Evolutionary conservation across 2,113 vertebrate genomes (phyloP).

Genomic region (Cyanoliseus patagonus): DNA sequence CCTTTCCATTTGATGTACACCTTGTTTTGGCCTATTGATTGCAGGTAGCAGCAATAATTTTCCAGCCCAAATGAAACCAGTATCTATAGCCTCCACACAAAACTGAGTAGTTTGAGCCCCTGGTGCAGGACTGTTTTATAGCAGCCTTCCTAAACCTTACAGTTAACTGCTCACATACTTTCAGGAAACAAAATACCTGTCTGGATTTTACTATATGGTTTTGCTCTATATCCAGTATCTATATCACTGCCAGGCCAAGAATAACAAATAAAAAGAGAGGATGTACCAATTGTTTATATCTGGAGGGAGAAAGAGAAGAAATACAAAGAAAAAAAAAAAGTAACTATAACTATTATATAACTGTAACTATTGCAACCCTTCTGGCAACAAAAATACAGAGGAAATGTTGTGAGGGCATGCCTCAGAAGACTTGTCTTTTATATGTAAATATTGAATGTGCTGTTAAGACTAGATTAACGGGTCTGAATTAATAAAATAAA

Average conservation of each 20-base stretch:
- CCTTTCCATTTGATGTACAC: rapidly evolving
- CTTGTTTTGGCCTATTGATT: neutral
- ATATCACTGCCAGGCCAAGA: neutral
- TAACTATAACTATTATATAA: neutral
- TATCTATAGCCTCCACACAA: neutral
- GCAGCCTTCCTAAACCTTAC: neutral
- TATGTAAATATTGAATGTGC: slow-evolving; percentile 14
- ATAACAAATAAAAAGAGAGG: neutral
- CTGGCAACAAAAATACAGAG: neutral
- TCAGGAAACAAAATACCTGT: neutral
- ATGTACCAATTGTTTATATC: neutral
- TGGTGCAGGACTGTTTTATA: rapidly evolving
- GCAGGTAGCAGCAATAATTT: neutral
- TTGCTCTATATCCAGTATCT: neutral
- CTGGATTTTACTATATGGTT: neutral
- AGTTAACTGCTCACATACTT: neutral
- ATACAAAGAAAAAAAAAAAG: neutral
- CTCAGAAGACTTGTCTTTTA: slow-evolving; percentile 31
- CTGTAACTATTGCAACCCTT: neutral
- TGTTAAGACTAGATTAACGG: slow-evolving; percentile 30
- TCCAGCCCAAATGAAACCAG: neutral
- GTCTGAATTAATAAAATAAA: slow-evolving; percentile 47
- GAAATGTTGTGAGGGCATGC: neutral
- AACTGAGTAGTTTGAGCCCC: neutral
- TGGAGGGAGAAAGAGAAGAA: neutral